These are phyloP conservation scores for Anolis sagrei DNA, from an alignment of 2,113 vertebrate genomes.

Conservation along the genomic window DNA sequence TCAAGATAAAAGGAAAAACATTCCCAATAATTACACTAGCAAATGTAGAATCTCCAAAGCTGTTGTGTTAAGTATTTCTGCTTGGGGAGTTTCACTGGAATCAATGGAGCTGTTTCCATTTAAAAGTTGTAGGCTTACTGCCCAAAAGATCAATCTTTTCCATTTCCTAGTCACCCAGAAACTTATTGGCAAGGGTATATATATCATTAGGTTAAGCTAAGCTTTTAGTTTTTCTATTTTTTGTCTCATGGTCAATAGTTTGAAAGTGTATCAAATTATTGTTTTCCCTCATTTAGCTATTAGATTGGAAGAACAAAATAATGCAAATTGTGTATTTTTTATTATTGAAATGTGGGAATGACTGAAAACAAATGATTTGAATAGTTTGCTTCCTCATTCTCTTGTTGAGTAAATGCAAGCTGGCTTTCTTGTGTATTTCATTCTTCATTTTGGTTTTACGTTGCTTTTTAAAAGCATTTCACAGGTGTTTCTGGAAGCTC, in stretches of 20 bases:
- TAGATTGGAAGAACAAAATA: not conserved
- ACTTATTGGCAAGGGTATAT: not conserved
- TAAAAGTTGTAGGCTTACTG: not conserved
- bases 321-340: not conserved
- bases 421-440: conserved; percentile 67
- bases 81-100: not conserved
- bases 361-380: conserved; percentile 21
- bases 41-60: not conserved
- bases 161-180: conserved; percentile 4
- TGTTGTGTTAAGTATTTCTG: not conserved
- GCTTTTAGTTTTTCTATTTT: not conserved
- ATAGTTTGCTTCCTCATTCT: conserved; percentile 30
- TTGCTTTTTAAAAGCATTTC: conserved; percentile 82
- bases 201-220: not conserved
- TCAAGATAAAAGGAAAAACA: not conserved
- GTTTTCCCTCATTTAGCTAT: not conserved
- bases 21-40: not conserved
- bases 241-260: not conserved
- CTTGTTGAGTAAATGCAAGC: conserved; percentile 40
- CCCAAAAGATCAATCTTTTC: not conserved
- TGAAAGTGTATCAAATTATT: not conserved
- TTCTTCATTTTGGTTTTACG: conserved; percentile 80
- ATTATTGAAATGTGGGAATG: conserved; percentile 10
- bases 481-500: conserved; percentile 86
- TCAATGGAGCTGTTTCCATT: not conserved